These are phyloP conservation scores for Drosophila tsacasi DNA, from an alignment of 1,140 invertebrate species.

Conservation along the genomic window DNA sequence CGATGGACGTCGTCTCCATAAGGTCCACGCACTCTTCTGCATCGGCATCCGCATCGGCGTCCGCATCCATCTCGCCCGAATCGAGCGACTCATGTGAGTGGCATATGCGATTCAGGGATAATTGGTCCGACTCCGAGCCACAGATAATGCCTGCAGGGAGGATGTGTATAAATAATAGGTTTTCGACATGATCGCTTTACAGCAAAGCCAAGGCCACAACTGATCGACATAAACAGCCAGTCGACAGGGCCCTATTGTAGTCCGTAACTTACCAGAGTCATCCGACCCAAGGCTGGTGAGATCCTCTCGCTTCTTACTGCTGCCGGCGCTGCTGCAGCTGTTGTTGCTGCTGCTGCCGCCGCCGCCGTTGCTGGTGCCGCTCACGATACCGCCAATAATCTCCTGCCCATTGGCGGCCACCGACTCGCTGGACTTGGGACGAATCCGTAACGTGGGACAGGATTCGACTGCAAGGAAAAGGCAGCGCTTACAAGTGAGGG, in stretches of 20 bases:
- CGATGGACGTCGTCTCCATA: slow-evolving; percentile 83
- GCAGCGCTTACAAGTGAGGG: background rate
- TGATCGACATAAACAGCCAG: background rate
- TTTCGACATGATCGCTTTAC: slow-evolving; percentile 64
- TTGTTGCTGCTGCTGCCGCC: slow-evolving; percentile 55
- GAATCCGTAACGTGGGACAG: slow-evolving; percentile 66
- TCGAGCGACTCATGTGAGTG: slow-evolving; percentile 90
- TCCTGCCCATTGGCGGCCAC: slow-evolving; percentile 50
- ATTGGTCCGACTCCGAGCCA: slow-evolving; percentile 88
- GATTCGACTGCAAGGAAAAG: slow-evolving; percentile 57
- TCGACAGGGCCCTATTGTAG: background rate
- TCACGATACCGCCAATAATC: slow-evolving; percentile 37
- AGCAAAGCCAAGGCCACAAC: slow-evolving; percentile 33
- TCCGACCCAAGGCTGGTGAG: slow-evolving; percentile 92
- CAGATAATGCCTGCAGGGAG: slow-evolving; percentile 89
- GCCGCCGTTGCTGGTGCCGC: slow-evolving; percentile 26
- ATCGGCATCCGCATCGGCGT: slow-evolving; percentile 85
- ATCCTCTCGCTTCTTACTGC: slow-evolving; percentile 87
- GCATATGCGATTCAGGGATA: slow-evolving; percentile 84
- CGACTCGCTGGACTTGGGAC: slow-evolving; percentile 75
- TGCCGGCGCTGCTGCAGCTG: slow-evolving; percentile 62
- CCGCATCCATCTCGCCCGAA: slow-evolving; percentile 88
- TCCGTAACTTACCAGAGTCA: slow-evolving; percentile 88
- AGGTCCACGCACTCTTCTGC: slow-evolving; percentile 86
- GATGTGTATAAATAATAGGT: slow-evolving; percentile 18